Conservation (phyloP, 2,888 invertebrate genomes). For the Ametastegia equiseti region DNA sequence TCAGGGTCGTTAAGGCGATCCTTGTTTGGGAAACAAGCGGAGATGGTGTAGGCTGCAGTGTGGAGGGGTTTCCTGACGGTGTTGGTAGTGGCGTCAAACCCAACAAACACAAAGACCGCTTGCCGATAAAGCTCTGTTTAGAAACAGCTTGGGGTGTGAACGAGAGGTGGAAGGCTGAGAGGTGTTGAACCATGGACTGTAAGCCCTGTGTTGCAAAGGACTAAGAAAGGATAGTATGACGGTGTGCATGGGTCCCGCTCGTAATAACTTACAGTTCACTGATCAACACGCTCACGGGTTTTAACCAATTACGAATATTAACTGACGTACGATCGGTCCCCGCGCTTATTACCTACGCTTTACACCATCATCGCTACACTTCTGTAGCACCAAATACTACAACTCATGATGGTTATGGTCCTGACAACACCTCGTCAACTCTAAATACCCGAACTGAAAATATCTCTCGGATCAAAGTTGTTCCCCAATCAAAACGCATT, state of each 20-base stretch:
- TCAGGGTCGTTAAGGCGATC: slow-evolving; percentile 41
- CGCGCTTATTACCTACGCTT: slow-evolving; percentile 5
- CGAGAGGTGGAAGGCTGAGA: slow-evolving; percentile 64
- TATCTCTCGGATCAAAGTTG: not conserved
- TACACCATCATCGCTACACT: not conserved
- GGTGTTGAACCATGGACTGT: slow-evolving; percentile 74
- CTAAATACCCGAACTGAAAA: not conserved
- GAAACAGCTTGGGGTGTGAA: slow-evolving; percentile 36
- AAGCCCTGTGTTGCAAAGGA: slow-evolving; percentile 67
- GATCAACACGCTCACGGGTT: slow-evolving; percentile 73
- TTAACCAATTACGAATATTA: slow-evolving; percentile 74
- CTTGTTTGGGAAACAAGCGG: slow-evolving; percentile 37
- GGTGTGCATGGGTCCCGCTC: slow-evolving; percentile 64
- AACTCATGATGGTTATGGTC: not conserved
- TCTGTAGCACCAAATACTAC: not conserved
- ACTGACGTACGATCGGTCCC: slow-evolving; percentile 52
- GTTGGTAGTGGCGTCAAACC: slow-evolving; percentile 36
- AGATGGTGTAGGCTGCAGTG: slow-evolving; percentile 3
- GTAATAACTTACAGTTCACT: slow-evolving; percentile 73
- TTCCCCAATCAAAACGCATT: not conserved
- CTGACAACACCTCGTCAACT: not conserved
- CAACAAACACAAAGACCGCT: slow-evolving; percentile 39
- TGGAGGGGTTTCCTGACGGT: slow-evolving; percentile 27
- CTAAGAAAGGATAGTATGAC: slow-evolving; percentile 49
- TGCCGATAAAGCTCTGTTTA: slow-evolving; percentile 44